Base-by-base conservation (phyloP, 2,888 invertebrate species). In the Sycophila texana region DNA sequence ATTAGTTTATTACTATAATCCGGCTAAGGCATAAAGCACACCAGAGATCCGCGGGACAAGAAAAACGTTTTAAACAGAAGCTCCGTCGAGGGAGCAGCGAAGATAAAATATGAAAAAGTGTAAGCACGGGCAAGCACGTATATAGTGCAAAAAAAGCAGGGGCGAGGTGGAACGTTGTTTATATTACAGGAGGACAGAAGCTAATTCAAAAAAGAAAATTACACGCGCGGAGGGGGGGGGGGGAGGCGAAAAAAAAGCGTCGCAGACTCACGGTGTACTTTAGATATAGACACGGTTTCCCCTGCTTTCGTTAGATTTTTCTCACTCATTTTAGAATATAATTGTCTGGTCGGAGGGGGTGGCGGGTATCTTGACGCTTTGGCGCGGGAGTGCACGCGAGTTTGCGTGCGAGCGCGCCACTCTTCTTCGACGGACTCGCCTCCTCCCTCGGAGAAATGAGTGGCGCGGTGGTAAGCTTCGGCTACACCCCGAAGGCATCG, bases 361-460 rank as follows among this genome's bases (percentile, higher is more conserved):
- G 20, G 51, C 16, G 58, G 57, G 47, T 26, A 68, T 57, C 68
- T 68, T 74, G 47, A 20, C 78, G 49, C 65, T 26, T 16, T 49
- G 51, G 47, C 53, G 63, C n/a, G 76, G 60, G 53, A 16, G 30
- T n/a, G 16, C 3, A 90, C 89, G 89, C 90, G 86, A 89, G 85
- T 83, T 90, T 86, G 89, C 90, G 90, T 90, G 90, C 86, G 82
- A 85, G 84, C 84, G 83, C 81, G 66, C 81, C 80, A 77, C 78
- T 75, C 82, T 71, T 82, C 77, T 68, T 26, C 49, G 18, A 14
- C 57, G 57, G 51, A 5, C 60, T 49, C 67, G 67, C 10, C 49
- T 18, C 20, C 47, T 22, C 26, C 53, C 12, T 18, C 26, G 22
- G 13, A 47, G 30, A n/a, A 30, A 39, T 18, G 51, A 16, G 51